Conservation (phyloP, 2,113 vertebrate genomes). For the cat (Felis catus) region F.catus_Fca126_mat1.0 CM031413.1:124650001-124650500, state of each 20-base stretch:
- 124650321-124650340: not conserved
- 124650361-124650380: not conserved
- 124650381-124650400: not conserved
- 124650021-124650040: not conserved
- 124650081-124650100: conserved; percentile 34
- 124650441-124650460: not conserved
- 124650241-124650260: not conserved
- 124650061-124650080: not conserved
- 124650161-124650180: not conserved
- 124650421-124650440: not conserved
- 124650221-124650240: not conserved
- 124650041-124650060: not conserved
- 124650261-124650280: not conserved
- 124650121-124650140: not conserved
- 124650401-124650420: not conserved
- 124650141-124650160: not conserved
- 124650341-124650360: not conserved
- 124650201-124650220: not conserved
- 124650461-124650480: not conserved
- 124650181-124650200: not conserved
- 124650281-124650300: not conserved
- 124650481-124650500: not conserved
- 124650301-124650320: no score
- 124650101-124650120: not conserved
- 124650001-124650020: not conserved